phyloP scores from a whole-genome alignment of 2,113 vertebrate species.

The Bucco capensis region DNA sequence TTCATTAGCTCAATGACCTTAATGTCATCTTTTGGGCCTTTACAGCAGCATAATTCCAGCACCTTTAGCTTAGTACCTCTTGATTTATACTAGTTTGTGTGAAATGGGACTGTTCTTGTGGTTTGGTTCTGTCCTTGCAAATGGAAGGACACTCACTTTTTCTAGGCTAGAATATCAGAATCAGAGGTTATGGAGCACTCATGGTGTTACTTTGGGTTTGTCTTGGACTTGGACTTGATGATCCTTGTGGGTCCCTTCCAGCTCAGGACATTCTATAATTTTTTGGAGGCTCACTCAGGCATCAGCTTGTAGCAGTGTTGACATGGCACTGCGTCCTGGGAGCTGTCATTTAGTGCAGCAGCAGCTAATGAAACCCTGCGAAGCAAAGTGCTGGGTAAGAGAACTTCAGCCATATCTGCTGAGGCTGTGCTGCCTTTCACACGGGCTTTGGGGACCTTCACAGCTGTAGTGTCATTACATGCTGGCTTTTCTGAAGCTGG shows the following conservation, averaged over 20 bases:
- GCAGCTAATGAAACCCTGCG: background rate
- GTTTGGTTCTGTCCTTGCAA: background rate
- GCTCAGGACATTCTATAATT: too few relatives aligned
- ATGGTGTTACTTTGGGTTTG: too few relatives aligned
- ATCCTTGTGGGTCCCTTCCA: too few relatives aligned
- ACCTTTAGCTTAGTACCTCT: background rate
- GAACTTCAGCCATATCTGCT: background rate
- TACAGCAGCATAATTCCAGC: background rate
- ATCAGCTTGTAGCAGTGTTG: too few relatives aligned
- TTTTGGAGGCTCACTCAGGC: background rate
- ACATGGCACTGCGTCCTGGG: background rate
- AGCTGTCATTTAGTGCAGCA: background rate
- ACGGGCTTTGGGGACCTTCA: background rate
- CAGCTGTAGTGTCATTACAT: fast-evolving
- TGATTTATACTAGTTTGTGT: background rate
- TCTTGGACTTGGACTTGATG: too few relatives aligned
- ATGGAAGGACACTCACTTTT: background rate
- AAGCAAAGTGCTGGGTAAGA: background rate
- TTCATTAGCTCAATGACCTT: background rate
- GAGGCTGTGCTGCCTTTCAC: too few relatives aligned
- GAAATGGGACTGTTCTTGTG: background rate
- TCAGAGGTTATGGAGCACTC: too few relatives aligned
- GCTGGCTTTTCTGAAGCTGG: background rate
- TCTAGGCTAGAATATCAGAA: too few relatives aligned
- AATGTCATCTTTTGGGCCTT: background rate